Conservation (phyloP, 2,113 vertebrate genomes). For the Phyllostomus discolor region DNA sequence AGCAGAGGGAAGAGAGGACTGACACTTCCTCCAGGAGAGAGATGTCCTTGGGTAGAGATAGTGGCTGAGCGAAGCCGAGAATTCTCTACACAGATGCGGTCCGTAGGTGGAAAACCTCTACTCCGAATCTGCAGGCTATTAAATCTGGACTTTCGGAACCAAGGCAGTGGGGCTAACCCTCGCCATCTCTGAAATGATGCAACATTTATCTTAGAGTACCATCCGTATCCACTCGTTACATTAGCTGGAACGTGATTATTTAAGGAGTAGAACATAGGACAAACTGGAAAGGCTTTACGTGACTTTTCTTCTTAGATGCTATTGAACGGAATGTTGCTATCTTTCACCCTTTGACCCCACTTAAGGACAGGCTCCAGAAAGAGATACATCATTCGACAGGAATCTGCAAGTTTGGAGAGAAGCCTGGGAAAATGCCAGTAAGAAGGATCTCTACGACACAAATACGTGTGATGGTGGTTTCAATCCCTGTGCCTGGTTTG, state of each 20-base stretch:
- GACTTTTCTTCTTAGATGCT: background rate
- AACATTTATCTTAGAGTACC: background rate
- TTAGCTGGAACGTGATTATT: background rate
- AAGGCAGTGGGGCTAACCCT: background rate
- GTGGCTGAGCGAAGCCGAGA: slow-evolving; percentile 44
- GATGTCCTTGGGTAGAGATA: slow-evolving; percentile 47
- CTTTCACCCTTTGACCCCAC: background rate
- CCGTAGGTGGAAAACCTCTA: slow-evolving; percentile 8
- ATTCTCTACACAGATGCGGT: background rate
- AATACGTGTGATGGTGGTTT: background rate
- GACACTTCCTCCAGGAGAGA: slow-evolving; percentile 52
- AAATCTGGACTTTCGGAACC: slow-evolving; percentile 15
- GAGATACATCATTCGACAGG: background rate
- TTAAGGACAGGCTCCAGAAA: background rate
- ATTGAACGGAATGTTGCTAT: background rate
- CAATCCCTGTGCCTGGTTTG: background rate
- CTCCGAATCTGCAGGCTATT: background rate
- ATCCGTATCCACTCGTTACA: background rate
- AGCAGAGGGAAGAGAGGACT: slow-evolving; percentile 7
- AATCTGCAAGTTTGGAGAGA: background rate
- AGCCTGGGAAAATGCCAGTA: background rate
- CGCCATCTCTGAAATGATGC: background rate
- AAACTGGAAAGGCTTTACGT: background rate
- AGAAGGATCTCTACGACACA: background rate
- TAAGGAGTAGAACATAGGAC: background rate